These are phyloP conservation scores for Steatornis caripensis DNA, from an alignment of 2,113 vertebrate species.

Conservation along the genomic window DNA sequence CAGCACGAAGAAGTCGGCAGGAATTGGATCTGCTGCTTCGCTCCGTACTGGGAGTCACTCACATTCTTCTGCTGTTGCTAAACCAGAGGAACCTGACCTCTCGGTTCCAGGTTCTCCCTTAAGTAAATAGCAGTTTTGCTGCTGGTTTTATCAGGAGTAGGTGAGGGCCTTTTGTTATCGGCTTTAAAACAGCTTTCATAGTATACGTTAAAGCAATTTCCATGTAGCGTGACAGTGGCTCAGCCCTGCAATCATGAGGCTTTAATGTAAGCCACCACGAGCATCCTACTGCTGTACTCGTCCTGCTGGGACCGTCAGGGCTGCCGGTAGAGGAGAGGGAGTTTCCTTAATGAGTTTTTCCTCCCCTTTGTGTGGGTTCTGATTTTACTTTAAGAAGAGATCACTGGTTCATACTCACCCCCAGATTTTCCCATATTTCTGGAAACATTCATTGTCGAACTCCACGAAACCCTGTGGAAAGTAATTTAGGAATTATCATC, in stretches of 20 bases:
- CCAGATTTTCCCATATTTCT: conserved; percentile 84
- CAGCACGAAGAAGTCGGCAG: rapidly evolving
- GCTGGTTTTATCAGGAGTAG: not conserved
- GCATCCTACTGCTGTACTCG: not conserved
- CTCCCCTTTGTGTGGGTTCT: not conserved
- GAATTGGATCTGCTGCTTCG: not conserved
- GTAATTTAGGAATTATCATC: not conserved
- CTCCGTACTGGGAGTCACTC: not conserved
- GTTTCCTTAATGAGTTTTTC: not conserved
- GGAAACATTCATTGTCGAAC: conserved; percentile 72
- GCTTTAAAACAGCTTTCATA: not conserved
- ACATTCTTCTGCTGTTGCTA: not conserved
- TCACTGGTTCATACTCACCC: conserved; percentile 70
- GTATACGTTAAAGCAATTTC: not conserved
- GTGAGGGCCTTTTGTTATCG: not conserved
- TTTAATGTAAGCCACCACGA: not conserved
- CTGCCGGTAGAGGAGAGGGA: not conserved
- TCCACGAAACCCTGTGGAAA: conserved; percentile 69
- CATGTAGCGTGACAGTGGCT: not conserved
- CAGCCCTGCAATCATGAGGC: not conserved
- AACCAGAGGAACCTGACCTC: not conserved
- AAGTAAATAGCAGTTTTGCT: not conserved
- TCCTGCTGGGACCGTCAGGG: not conserved
- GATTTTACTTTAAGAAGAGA: not conserved
- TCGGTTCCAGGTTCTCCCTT: not conserved